phyloP scores from a whole-genome alignment of 1,140 invertebrate species.

The Ladona fulva region DNA sequence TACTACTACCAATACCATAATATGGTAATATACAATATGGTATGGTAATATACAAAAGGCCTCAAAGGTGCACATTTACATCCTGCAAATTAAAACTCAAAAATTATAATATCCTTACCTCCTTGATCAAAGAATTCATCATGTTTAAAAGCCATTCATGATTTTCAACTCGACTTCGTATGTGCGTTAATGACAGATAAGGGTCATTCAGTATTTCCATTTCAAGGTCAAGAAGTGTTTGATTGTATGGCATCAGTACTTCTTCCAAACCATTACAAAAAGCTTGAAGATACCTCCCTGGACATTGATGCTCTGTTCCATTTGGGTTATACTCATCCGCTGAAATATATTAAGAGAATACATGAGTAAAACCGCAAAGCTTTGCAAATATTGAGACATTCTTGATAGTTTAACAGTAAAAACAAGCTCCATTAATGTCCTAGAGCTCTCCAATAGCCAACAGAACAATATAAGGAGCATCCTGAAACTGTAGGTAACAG shows the following conservation, averaged over 20 bases:
- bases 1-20: no score
- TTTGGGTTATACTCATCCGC: background rate
- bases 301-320: background rate
- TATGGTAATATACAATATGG: no score
- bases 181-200: slow-evolving; percentile 40
- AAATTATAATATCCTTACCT: slow-evolving; percentile 29
- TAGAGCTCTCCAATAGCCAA: no score
- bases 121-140: slow-evolving; percentile 43
- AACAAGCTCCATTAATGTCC: no score
- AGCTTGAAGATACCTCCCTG: slow-evolving; percentile 47
- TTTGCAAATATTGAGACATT: no score
- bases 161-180: slow-evolving; percentile 42
- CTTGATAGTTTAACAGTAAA: no score
- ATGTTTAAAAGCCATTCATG: slow-evolving; percentile 42
- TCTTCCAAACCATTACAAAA: slow-evolving; percentile 49
- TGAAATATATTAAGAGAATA: background rate
- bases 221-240: slow-evolving; percentile 46
- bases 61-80: no score
- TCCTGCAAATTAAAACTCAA: no score
- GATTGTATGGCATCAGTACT: slow-evolving; percentile 45
- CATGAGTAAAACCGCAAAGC: no score
- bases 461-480: no score
- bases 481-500: no score
- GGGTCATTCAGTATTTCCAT: slow-evolving; percentile 41
- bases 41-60: no score